Percentiles rank a stretch among this genome's conserved stretches.
These are phyloP conservation scores for Corapipo altera DNA, from an alignment of 2,113 vertebrate genomes.

Conservation along the genomic window DNA sequence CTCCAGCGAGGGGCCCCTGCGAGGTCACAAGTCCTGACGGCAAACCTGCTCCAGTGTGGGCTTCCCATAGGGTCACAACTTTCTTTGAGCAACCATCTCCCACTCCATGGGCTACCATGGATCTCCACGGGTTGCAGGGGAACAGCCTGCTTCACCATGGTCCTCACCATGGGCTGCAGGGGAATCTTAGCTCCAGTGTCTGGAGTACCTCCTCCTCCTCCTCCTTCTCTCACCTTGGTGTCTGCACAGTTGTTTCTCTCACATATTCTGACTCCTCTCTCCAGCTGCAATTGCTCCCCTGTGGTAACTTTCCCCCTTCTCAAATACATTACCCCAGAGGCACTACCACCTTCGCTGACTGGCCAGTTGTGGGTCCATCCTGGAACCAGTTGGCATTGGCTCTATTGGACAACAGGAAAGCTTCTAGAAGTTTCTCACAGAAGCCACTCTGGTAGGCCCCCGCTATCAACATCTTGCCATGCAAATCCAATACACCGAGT, in stretches of 20 bases:
- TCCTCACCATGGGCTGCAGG: background rate
- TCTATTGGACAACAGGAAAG: background rate
- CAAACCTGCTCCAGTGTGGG: background rate
- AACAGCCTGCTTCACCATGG: background rate
- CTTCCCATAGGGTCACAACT: background rate
- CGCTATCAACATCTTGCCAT: background rate
- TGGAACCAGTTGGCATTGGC: background rate
- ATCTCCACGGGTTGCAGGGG: background rate
- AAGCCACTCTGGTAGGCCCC: background rate
- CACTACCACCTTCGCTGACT: background rate
- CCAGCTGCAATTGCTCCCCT: background rate
- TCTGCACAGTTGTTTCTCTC: background rate
- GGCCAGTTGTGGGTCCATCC: background rate
- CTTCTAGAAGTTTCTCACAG: background rate
- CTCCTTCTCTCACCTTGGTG: background rate
- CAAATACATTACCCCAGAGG: background rate
- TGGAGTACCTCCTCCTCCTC: background rate
- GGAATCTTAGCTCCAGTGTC: background rate
- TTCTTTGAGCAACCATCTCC: background rate
- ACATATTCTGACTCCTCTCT: background rate
- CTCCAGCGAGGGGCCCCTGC: background rate
- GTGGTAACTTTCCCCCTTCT: background rate
- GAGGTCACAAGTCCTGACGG: background rate
- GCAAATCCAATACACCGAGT: background rate
- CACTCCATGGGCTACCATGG: background rate